Conservation (phyloP, 2,113 vertebrate species). For the Jacana jacana region DNA sequence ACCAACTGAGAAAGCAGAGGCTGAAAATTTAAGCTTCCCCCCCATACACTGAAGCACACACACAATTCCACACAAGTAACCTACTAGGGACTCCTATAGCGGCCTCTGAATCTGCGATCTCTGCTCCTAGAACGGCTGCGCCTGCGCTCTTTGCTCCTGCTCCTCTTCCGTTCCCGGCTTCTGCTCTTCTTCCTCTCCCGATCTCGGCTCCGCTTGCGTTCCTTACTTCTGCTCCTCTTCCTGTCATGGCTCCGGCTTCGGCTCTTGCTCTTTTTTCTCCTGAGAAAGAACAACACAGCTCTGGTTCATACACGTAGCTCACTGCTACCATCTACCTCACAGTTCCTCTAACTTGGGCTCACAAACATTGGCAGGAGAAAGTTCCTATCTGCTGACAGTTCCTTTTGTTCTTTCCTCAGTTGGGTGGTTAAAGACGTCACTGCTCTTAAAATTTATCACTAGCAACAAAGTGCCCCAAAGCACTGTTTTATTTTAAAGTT, state of each 20-base stretch:
- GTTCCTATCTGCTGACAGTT: neutral
- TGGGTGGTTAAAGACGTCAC: neutral
- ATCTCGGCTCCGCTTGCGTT: constrained; percentile 85
- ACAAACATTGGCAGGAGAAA: rapidly evolving
- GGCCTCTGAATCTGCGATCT: constrained; percentile 87
- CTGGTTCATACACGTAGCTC: neutral
- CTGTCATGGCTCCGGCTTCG: constrained; percentile 89
- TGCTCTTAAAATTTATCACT: neutral
- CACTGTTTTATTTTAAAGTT: neutral
- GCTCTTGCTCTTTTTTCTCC: constrained; percentile 93
- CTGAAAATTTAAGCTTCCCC: neutral
- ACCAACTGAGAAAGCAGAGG: neutral
- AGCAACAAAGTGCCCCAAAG: neutral
- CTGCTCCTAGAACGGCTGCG: constrained; percentile 87
- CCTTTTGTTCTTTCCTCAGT: neutral
- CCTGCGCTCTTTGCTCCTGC: constrained; percentile 88
- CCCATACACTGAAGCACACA: neutral
- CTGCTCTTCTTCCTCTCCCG: constrained; percentile 87
- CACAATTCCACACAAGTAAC: constrained; percentile 49
- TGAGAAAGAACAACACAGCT: constrained; percentile 37
- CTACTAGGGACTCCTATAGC: constrained; percentile 90
- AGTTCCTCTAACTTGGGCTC: neutral
- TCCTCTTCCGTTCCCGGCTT: constrained; percentile 87
- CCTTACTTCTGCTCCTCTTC: constrained; percentile 88
- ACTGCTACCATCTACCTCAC: neutral